Conservation (phyloP, 2,113 vertebrate species). For the Carassius carassius region DNA sequence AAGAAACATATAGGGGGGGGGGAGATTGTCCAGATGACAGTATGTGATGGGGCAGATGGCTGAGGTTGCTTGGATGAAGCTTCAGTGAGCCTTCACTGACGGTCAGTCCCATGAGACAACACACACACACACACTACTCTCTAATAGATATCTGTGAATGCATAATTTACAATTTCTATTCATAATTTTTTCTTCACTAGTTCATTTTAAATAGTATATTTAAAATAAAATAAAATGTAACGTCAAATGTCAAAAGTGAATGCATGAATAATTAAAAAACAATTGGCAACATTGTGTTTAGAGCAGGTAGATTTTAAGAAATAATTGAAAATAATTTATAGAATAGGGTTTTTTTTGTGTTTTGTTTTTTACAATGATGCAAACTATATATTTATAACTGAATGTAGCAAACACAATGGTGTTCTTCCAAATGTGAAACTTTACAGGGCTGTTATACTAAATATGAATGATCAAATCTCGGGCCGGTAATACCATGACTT, state of each 20-base stretch:
- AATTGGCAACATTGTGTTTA: too few relatives aligned
- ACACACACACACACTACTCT: not conserved
- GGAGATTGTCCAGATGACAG: constrained; percentile 49
- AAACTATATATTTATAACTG: not conserved
- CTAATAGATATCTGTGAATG: constrained; percentile 20
- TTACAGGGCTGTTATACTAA: not conserved
- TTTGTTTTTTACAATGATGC: too few relatives aligned
- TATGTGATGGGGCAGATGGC: constrained; percentile 53
- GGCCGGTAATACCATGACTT: too few relatives aligned
- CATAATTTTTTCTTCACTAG: too few relatives aligned
- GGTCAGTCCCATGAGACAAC: constrained; percentile 48
- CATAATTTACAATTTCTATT: too few relatives aligned
- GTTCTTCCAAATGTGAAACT: not conserved
- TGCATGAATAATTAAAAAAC: not conserved
- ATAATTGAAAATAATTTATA: too few relatives aligned
- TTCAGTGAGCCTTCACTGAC: constrained; percentile 55
- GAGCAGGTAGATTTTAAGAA: too few relatives aligned
- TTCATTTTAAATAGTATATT: not conserved
- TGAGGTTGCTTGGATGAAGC: constrained; percentile 53
- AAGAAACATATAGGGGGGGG: constrained; percentile 13
- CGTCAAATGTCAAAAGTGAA: not conserved
- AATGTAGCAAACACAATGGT: not conserved
- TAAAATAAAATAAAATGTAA: not conserved
- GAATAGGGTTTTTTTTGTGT: too few relatives aligned
- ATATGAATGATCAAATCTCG: not conserved